phyloP scores from a whole-genome alignment of 2,797 vertebrate genomes.

The Micromesistius poutassou region DNA sequence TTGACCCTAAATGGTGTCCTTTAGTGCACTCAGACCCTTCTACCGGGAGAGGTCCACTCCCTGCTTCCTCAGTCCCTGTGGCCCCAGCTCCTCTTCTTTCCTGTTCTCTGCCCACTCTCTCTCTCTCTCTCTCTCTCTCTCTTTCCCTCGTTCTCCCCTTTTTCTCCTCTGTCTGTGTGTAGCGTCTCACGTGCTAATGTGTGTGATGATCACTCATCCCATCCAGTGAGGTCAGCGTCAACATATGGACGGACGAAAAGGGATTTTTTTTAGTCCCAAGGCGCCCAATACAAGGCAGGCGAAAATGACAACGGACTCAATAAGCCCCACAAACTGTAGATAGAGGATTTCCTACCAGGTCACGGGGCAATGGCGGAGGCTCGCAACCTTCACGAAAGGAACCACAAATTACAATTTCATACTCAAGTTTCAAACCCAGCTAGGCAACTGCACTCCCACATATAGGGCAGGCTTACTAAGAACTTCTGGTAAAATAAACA shows the following conservation, averaged over 20 bases:
- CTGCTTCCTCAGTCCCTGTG: background rate
- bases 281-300: no score
- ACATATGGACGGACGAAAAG: background rate
- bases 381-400: background rate
- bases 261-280: background rate
- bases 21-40: constrained; percentile 41
- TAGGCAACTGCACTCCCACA: constrained; percentile 1
- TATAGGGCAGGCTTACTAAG: constrained; percentile 56
- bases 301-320: no score
- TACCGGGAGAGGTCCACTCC: constrained; percentile 18
- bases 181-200: constrained; percentile 1
- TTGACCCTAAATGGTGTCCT: constrained; percentile 44
- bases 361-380: background rate
- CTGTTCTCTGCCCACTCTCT: background rate
- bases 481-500: constrained; percentile 54
- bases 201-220: background rate
- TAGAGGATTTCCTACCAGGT: background rate
- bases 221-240: background rate
- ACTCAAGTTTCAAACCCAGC: constrained; percentile 35
- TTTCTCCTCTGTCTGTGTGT: background rate
- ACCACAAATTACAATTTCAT: background rate
- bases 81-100: background rate
- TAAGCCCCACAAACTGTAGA: background rate
- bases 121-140: background rate
- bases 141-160: constrained; percentile 3